Conservation (phyloP, 2,888 invertebrate genomes). For the Cancer borealis region DNA sequence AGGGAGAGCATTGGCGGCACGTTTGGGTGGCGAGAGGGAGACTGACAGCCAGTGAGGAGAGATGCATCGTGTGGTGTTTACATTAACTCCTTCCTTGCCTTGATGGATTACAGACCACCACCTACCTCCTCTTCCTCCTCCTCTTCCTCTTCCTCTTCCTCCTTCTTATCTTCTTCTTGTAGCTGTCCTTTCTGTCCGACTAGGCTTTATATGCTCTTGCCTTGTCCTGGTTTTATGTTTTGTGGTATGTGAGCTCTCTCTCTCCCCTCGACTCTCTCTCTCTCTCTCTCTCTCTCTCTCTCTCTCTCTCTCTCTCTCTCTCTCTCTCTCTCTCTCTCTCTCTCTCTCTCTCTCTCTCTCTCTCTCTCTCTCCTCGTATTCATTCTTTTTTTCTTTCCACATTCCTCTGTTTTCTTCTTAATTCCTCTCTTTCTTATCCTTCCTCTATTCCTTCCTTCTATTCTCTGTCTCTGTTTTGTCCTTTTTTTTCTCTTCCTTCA, state of each 20-base stretch:
- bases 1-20: not conserved
- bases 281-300: constrained; percentile 20
- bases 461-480: too few relatives aligned
- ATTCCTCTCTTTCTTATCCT: too few relatives aligned
- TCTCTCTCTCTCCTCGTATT: not conserved
- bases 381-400: too few relatives aligned
- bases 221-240: not conserved
- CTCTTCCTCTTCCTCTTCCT: not conserved
- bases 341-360: constrained; percentile 25
- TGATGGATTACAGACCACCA: not conserved
- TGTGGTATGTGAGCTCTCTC: not conserved
- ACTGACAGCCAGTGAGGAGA: not conserved
- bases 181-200: not conserved
- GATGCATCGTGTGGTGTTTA: not conserved
- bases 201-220: not conserved
- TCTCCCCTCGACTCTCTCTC: not conserved
- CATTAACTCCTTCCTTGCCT: not conserved
- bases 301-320: constrained; percentile 36
- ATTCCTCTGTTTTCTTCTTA: too few relatives aligned
- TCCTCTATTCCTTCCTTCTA: too few relatives aligned
- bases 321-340: constrained; percentile 40
- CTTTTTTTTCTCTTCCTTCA: too few relatives aligned
- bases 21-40: not conserved
- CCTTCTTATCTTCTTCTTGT: not conserved
- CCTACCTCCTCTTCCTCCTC: not conserved